Percentiles rank a stretch among this genome's conserved stretches.
phyloP scores from a whole-genome alignment of 2,113 vertebrate genomes.

The Dasyprocta punctata region DNA sequence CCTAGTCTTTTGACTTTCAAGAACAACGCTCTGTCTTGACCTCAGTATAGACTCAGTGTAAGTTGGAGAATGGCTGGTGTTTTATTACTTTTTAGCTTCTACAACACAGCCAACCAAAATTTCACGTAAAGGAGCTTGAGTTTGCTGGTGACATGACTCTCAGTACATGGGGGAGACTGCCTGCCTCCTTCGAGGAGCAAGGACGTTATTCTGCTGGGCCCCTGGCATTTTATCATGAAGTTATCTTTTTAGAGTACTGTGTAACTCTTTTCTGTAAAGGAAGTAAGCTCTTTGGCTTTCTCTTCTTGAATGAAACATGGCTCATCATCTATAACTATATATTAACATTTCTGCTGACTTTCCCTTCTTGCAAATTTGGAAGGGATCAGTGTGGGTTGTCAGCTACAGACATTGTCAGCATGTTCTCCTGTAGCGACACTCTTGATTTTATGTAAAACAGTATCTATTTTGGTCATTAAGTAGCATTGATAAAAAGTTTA shows the following conservation, averaged over 20 bases:
- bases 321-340: neutral
- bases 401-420: neutral
- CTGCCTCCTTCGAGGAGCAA: neutral
- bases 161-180: neutral
- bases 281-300: neutral
- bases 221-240: neutral
- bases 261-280: neutral
- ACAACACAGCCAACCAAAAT: neutral
- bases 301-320: neutral
- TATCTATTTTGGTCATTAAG: neutral
- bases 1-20: neutral
- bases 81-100: neutral
- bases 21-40: neutral
- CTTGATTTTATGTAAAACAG: neutral
- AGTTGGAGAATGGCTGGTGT: neutral
- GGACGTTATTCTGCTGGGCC: neutral
- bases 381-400: neutral
- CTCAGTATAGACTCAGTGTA: neutral
- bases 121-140: neutral
- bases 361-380: neutral
- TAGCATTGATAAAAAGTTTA: neutral
- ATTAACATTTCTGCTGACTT: slow-evolving; percentile 19
- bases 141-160: neutral
- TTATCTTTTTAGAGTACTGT: neutral
- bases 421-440: neutral